phyloP scores from a whole-genome alignment of 2,888 invertebrate species.

The Nemotelus nigrinus region DNA sequence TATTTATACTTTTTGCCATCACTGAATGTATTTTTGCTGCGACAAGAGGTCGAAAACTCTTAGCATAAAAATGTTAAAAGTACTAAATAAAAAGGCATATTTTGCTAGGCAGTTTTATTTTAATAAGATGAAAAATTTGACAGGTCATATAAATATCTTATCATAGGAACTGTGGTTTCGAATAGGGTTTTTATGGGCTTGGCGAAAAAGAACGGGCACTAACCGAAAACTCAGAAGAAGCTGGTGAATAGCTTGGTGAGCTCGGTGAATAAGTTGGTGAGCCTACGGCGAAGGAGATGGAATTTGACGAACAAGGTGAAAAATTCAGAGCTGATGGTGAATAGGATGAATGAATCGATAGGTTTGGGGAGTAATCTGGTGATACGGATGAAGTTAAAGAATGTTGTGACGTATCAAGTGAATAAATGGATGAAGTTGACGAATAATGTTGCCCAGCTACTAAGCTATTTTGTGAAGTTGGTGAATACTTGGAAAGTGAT shows the following conservation, averaged over 20 bases:
- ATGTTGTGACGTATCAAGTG: conserved; percentile 72
- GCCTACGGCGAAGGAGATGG: background rate
- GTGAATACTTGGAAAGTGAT: conserved; percentile 75
- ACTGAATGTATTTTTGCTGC: too few species aligned
- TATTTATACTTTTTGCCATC: too few species aligned
- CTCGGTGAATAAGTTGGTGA: background rate
- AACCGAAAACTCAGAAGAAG: background rate
- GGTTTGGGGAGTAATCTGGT: conserved; percentile 64
- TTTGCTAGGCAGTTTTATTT: too few species aligned
- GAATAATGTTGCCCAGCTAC: conserved; percentile 80
- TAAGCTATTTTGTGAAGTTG: conserved; percentile 72
- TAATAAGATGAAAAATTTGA: too few species aligned
- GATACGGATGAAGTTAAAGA: conserved; percentile 71
- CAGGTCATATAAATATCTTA: too few species aligned
- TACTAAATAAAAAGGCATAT: too few species aligned
- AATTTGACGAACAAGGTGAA: too few species aligned
- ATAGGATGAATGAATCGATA: background rate
- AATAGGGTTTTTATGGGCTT: conserved; percentile 55
- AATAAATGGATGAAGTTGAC: conserved; percentile 66
- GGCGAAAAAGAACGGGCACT: background rate
- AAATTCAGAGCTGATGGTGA: too few species aligned
- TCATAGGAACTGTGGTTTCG: too few species aligned
- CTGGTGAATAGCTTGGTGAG: background rate
- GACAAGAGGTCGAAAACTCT: too few species aligned
- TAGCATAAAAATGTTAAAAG: too few species aligned